Conservation (phyloP, 2,797 vertebrate genomes). For the Holocentrus rufus region DNA sequence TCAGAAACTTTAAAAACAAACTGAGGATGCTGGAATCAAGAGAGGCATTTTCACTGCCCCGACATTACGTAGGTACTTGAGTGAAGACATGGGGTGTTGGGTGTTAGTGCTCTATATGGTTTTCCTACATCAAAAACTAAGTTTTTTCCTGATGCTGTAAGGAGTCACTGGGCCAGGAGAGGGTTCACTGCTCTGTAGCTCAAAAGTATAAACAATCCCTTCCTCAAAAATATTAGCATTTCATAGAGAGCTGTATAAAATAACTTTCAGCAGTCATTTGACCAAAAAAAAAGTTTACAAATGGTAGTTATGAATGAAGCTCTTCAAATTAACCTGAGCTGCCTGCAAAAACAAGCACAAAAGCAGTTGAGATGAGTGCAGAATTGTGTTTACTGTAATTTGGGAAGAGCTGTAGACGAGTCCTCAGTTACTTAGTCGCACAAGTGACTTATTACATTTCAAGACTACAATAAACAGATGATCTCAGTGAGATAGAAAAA, state of each 20-base stretch:
- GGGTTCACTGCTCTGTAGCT: constrained; percentile 3
- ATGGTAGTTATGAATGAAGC: constrained; percentile 1
- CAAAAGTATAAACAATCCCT: constrained; percentile 2
- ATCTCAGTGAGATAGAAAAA: constrained; percentile 21
- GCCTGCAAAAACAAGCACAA: constrained; percentile 9
- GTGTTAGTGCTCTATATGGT: constrained; percentile 24
- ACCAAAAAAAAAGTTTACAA: constrained; percentile 5
- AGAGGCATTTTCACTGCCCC: constrained; percentile 48
- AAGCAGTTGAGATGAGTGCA: neutral
- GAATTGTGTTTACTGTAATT: neutral
- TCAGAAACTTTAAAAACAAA: constrained; percentile 58
- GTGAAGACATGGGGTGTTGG: constrained; percentile 59
- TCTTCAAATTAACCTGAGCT: neutral
- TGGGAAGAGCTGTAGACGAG: constrained; percentile 18
- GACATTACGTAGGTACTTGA: constrained; percentile 40
- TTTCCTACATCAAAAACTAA: constrained; percentile 56
- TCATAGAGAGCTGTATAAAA: neutral
- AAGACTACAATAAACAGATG: constrained; percentile 28
- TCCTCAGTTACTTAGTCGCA: neutral
- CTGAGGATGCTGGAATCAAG: constrained; percentile 58
- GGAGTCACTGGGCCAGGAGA: constrained; percentile 33
- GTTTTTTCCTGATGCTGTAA: constrained; percentile 41
- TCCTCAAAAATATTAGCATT: constrained; percentile 37
- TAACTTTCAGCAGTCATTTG: constrained; percentile 18
- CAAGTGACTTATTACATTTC: constrained; percentile 1